Conservation (phyloP, 2,797 vertebrate genomes). For the Cryptoblepharus egeriae region DNA sequence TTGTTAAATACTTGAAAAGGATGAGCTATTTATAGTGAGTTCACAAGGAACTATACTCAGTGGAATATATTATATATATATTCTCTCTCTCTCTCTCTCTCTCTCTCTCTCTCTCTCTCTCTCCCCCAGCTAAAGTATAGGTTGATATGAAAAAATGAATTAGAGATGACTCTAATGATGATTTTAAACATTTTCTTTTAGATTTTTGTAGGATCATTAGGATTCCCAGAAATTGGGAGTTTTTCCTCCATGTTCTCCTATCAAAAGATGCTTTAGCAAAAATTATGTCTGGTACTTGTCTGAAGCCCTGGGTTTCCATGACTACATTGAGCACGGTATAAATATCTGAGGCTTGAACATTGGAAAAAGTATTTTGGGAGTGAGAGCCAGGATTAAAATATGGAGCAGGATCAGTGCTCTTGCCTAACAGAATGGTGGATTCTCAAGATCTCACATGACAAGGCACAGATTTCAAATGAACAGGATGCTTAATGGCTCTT, state of each 20-base stretch:
- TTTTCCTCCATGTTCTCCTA: rapidly evolving
- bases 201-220: neutral
- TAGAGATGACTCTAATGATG: neutral
- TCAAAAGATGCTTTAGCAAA: constrained; percentile 17
- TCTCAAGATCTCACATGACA: neutral
- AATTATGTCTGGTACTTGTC: neutral
- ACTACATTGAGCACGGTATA: neutral
- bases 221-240: neutral
- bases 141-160: neutral
- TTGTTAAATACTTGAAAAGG: neutral
- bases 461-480: neutral
- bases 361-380: neutral
- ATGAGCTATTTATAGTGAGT: constrained; percentile 34
- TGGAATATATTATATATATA: too few relatives aligned
- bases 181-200: neutral
- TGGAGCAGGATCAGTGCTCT: neutral
- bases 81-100: neutral
- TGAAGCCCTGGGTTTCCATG: constrained; percentile 9
- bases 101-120: neutral
- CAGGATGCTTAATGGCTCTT: neutral
- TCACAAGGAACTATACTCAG: neutral
- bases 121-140: neutral
- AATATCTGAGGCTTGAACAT: neutral
- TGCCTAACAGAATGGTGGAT: neutral
- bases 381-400: neutral